Base-by-base conservation (phyloP, 1,140 invertebrate species). In the Drosophila willistoni region DNA sequence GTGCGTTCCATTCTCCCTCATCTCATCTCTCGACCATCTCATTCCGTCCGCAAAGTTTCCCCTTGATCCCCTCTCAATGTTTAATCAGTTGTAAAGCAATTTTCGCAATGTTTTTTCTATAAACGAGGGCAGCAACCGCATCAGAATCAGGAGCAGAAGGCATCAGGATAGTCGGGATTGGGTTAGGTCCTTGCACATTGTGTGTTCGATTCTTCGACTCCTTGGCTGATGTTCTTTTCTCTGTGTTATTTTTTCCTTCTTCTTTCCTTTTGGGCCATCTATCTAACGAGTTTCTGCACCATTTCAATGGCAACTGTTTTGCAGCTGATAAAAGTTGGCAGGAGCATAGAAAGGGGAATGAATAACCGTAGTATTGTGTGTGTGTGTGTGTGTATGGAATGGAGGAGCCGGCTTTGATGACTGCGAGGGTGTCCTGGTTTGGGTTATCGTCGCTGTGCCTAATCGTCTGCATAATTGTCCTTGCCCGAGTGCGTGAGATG, bases 31-130 rank as follows among this genome's bases (percentile, higher is more conserved):
- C 44, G 10, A 13, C 9, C 44, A 3, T 2, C 44, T 19, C 44
- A 17, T 14, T 14, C 7, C 7, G 2, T 22, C 9, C 17, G 7
- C 44, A 19, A 22, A 25, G 42, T 12, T 47, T 64, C 22, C n/a
- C 42, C n/a, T 64, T n/a, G 17, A 51, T 51, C 44, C 44, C 61
- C 17, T 73, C 70, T 86, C 86, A 68, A 68, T 90, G 85, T 90
- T 90, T 90, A 90, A 86, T 90, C 86, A 86, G 77, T 86, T 82
- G 85, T 90, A 90, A 90, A 85, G 76, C 86, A 79, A 86, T 90
- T 87, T 87, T 87, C 83, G 80, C 80, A 87, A 89, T 87, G 79
- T 80, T 89, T 87, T 83, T 87, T 74, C 79, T 87, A 89, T 83
- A 73, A 86, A 86, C 83, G 82, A 81, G 73, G 29, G 64, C 54